phyloP scores from a whole-genome alignment of 92 coral and sea anemone genomes.

The Plumapathes pennacea region DNA sequence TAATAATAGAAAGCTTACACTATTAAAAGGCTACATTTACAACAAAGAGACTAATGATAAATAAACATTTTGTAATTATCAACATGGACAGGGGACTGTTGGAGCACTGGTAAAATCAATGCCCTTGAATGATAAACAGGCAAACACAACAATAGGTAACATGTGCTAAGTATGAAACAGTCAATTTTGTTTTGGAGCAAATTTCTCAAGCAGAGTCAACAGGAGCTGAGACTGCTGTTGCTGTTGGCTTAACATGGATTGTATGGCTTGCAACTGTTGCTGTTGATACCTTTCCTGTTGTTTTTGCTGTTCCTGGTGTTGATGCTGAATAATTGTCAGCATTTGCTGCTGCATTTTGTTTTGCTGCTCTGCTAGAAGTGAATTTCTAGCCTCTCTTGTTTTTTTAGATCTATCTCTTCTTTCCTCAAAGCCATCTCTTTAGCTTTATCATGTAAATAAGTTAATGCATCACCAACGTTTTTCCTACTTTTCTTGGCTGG shows the following conservation, averaged over 20 bases:
- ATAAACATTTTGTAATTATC: too few relatives aligned
- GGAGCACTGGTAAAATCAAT: neutral
- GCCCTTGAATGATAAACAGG: neutral
- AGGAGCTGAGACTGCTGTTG: slow-evolving; percentile 11
- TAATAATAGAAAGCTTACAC: neutral
- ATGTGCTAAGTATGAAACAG: neutral
- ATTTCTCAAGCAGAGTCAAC: slow-evolving; percentile 15
- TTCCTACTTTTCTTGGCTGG: neutral
- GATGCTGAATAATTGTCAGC: slow-evolving; percentile 4
- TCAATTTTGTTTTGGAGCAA: slow-evolving; percentile 3
- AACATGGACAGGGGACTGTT: too few relatives aligned
- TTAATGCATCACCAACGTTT: slow-evolving; percentile 9
- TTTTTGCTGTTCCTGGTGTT: neutral
- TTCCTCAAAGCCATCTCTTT: slow-evolving; percentile 3
- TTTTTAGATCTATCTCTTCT: slow-evolving; percentile 10
- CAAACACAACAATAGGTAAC: neutral
- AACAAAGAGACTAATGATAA: too few relatives aligned
- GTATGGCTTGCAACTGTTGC: neutral
- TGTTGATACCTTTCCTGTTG: slow-evolving; percentile 3
- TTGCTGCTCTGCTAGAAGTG: neutral
- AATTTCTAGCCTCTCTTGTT: slow-evolving; percentile 8
- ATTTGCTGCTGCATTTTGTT: slow-evolving; percentile 3
- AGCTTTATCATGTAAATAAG: slow-evolving; percentile 8
- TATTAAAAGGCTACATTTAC: neutral
- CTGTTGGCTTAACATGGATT: slow-evolving; percentile 6